phyloP scores from a whole-genome alignment of 2,888 invertebrate species.

The Lochmaea capreae region DNA sequence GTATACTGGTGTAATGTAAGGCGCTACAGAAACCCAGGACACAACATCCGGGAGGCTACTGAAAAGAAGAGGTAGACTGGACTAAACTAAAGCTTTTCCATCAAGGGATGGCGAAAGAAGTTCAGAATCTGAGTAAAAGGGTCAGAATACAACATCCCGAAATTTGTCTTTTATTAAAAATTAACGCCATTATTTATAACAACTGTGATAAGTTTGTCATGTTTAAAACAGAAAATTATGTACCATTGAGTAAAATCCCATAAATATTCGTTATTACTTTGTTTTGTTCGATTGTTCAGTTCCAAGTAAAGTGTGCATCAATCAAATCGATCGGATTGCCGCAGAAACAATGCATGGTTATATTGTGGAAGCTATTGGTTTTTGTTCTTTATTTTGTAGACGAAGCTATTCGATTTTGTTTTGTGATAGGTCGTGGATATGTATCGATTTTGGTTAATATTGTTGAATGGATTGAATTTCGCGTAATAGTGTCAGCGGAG shows the following conservation, averaged over 20 bases:
- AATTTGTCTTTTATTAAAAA: background rate
- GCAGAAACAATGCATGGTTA: conserved; percentile 32
- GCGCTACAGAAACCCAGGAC: too few species aligned
- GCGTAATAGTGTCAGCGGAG: background rate
- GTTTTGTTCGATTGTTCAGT: conserved; percentile 30
- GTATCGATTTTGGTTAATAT: background rate
- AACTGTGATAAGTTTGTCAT: background rate
- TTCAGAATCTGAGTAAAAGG: too few species aligned
- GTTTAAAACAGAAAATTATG: background rate
- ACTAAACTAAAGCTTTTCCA: too few species aligned
- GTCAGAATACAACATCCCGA: background rate
- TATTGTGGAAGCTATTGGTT: background rate
- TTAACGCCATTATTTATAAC: background rate
- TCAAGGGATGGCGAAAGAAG: too few species aligned
- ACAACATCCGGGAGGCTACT: too few species aligned
- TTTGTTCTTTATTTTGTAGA: background rate
- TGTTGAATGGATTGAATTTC: background rate
- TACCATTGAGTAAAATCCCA: background rate
- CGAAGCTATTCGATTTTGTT: background rate
- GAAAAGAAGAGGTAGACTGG: too few species aligned
- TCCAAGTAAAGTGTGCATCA: conserved; percentile 28
- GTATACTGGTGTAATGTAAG: too few species aligned
- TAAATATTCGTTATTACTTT: conserved; percentile 40
- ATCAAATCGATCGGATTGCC: conserved; percentile 22
- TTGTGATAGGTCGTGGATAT: background rate